Conservation (phyloP, 2,113 vertebrate species). For the Lathamus discolor region DNA sequence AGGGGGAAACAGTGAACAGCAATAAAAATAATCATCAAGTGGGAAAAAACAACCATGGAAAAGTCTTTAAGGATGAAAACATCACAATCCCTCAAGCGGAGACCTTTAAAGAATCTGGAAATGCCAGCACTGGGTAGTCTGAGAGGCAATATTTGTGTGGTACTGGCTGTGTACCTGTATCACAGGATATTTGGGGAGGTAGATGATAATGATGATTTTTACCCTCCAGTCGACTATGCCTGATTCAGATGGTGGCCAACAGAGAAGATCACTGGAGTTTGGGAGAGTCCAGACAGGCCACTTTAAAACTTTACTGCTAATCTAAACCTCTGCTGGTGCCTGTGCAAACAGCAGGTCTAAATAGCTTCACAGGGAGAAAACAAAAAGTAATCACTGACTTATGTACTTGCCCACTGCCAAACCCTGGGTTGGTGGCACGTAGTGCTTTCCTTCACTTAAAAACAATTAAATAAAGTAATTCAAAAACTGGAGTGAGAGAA, state of each 20-base stretch:
- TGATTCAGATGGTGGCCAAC: neutral
- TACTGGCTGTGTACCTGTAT: neutral
- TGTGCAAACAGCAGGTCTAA: neutral
- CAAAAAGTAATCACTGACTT: neutral
- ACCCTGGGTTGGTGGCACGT: neutral
- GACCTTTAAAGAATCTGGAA: neutral
- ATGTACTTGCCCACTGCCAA: neutral
- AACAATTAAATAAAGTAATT: neutral
- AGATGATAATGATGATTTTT: neutral
- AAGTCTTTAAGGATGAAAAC: neutral
- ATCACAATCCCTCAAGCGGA: neutral
- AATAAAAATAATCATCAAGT: neutral
- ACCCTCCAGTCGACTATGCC: neutral
- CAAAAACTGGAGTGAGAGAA: neutral
- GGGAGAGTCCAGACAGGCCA: neutral
- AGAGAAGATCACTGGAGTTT: neutral
- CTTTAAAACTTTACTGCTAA: neutral
- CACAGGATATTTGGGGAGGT: neutral
- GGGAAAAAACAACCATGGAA: neutral
- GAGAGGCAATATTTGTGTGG: neutral
- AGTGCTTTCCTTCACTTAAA: neutral
- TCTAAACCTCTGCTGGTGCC: neutral
- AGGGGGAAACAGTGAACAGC: neutral
- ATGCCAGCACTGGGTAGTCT: neutral
- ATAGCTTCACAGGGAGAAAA: neutral